Conservation (phyloP, 2,888 invertebrate genomes). For the Busseola fusca region DNA sequence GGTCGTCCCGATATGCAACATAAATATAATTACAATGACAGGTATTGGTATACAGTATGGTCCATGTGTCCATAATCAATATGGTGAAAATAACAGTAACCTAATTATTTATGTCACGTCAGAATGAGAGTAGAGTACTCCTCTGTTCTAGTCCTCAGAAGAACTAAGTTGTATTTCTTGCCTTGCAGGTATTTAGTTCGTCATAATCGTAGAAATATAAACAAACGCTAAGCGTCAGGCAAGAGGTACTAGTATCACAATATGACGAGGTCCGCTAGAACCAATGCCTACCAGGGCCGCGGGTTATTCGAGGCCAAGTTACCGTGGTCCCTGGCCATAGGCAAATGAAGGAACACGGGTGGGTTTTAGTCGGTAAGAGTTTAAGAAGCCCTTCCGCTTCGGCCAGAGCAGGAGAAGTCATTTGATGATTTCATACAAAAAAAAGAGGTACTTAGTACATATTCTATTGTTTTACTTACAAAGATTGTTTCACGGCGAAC, state of each 20-base stretch:
- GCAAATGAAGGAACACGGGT: too few species aligned
- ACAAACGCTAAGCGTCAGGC: slow-evolving; percentile 8
- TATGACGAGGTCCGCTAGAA: too few species aligned
- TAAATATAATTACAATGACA: not conserved
- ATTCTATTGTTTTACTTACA: slow-evolving; percentile 71
- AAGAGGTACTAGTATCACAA: not conserved
- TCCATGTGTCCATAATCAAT: not conserved
- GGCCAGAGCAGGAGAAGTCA: too few species aligned
- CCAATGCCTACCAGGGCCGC: too few species aligned
- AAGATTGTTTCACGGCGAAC: slow-evolving; percentile 79
- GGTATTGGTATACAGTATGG: not conserved
- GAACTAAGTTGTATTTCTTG: not conserved
- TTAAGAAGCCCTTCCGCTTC: too few species aligned
- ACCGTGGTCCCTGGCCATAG: too few species aligned
- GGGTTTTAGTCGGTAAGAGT: too few species aligned
- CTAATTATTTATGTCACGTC: not conserved
- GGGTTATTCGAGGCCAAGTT: too few species aligned
- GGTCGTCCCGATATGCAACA: too few species aligned
- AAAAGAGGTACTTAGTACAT: too few species aligned
- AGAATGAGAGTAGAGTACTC: not conserved
- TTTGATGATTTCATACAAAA: not conserved
- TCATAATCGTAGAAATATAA: slow-evolving; percentile 12
- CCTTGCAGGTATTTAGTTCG: not conserved
- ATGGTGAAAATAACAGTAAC: not conserved
- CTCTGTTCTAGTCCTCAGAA: not conserved